Percentiles rank a stretch among this genome's conserved stretches.
phyloP scores from a whole-genome alignment of 2,113 vertebrate genomes.

The Cebidichthys violaceus region DNA sequence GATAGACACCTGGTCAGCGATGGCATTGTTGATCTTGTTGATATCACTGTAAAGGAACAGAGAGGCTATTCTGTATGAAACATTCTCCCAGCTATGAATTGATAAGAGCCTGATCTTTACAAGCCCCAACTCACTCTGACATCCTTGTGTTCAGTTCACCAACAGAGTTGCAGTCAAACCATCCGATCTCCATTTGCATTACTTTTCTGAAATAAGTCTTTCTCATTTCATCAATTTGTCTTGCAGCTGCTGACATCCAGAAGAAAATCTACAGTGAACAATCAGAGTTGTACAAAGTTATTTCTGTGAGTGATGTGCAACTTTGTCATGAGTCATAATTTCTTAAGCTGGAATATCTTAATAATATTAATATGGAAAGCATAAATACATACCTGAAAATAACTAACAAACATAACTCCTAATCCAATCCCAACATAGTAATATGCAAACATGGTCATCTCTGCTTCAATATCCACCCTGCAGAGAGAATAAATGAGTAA shows the following conservation, averaged over 20 bases:
- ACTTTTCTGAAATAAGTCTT: constrained; percentile 83
- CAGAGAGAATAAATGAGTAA: constrained; percentile 26
- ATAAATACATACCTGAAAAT: constrained; percentile 80
- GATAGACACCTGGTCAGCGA: constrained; percentile 83
- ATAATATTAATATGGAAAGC: not conserved
- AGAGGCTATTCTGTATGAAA: not conserved
- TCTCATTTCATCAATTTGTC: constrained; percentile 79
- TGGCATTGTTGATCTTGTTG: constrained; percentile 85
- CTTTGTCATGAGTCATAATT: not conserved
- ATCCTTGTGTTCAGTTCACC: constrained; percentile 86
- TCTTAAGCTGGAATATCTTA: too few relatives aligned
- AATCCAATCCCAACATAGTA: constrained; percentile 84
- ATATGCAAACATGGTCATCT: constrained; percentile 84
- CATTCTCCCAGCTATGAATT: not conserved
- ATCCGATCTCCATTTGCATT: constrained; percentile 86
- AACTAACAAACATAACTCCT: constrained; percentile 79
- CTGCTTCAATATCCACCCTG: constrained; percentile 82
- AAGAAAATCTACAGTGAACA: constrained; percentile 72
- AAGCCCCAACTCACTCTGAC: constrained; percentile 77
- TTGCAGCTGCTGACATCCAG: constrained; percentile 81
- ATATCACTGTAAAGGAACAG: constrained; percentile 76
- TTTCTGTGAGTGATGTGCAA: not conserved
- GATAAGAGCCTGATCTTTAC: not conserved
- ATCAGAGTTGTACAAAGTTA: not conserved
- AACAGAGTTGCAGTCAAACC: constrained; percentile 86